Evolutionary conservation across 2,113 vertebrate genomes (phyloP).

Genomic region (Pungitius pungitius): DNA sequence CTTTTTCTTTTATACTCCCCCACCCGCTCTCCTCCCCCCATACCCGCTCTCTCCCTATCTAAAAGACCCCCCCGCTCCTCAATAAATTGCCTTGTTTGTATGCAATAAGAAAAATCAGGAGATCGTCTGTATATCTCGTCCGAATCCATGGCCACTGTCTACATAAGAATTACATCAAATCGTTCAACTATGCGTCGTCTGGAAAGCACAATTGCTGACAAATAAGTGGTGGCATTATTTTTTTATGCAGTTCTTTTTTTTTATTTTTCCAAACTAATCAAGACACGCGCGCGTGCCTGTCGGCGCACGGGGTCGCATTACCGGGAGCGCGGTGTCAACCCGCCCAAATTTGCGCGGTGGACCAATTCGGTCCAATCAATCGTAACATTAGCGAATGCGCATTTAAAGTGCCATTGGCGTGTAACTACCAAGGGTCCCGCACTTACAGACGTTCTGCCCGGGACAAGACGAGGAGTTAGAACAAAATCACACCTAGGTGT

Average conservation of each 20-base stretch:
- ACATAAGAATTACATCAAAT: conserved; percentile 25
- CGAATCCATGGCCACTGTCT: conserved; percentile 51
- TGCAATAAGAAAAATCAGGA: conserved; percentile 75
- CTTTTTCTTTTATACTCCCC: not conserved
- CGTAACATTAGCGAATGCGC: not conserved
- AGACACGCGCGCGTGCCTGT: conserved; percentile 7
- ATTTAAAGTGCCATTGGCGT: conserved; percentile 44
- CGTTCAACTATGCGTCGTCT: conserved; percentile 50
- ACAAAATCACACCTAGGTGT: conserved; percentile 33
- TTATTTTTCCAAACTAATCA: conserved; percentile 9
- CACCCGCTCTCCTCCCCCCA: not conserved
- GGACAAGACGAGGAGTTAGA: conserved; percentile 20
- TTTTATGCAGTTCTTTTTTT: not conserved
- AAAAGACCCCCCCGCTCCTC: conserved; percentile 33
- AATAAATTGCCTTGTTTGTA: conserved; percentile 79
- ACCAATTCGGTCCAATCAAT: conserved; percentile 36
- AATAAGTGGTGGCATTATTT: conserved; percentile 45
- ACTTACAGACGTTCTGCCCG: conserved; percentile 17
- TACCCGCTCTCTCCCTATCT: conserved; percentile 2
- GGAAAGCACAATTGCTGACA: conserved; percentile 48
- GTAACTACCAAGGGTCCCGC: not conserved
- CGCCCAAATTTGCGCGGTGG: not conserved
- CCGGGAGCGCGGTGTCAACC: not conserved
- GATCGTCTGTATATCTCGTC: conserved; percentile 47
- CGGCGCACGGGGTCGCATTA: not conserved